phyloP scores from a whole-genome alignment of 2,888 invertebrate species.

The Archips crataeganus region DNA sequence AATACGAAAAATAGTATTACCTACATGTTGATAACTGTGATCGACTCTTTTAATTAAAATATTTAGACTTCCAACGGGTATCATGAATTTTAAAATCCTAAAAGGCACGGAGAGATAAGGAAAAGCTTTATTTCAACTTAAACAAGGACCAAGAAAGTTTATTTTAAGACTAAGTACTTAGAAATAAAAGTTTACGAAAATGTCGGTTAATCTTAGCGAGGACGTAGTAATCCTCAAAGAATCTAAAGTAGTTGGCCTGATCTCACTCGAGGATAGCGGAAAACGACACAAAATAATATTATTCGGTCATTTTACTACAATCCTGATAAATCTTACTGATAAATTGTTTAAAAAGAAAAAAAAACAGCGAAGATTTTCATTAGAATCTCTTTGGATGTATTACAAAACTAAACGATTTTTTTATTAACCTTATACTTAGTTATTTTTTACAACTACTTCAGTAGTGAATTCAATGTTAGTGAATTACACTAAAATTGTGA shows the following conservation, averaged over 20 bases:
- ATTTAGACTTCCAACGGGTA: neutral
- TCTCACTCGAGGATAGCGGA: slow-evolving; percentile 18
- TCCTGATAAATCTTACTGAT: neutral
- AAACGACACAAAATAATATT: slow-evolving; percentile 8
- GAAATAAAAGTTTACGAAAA: slow-evolving; percentile 41
- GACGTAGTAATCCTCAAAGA: slow-evolving; percentile 26
- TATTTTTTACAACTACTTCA: neutral
- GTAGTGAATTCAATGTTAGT: neutral
- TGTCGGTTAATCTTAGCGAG: slow-evolving; percentile 31
- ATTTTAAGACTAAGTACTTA: slow-evolving; percentile 25
- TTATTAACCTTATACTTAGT: neutral
- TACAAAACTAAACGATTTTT: neutral
- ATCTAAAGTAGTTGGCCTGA: slow-evolving; percentile 22
- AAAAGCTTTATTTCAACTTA: slow-evolving; percentile 1
- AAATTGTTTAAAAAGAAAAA: neutral
- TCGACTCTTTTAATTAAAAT: slow-evolving; percentile 45
- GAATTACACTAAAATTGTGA: slow-evolving; percentile 28
- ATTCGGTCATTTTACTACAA: neutral
- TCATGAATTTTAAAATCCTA: neutral
- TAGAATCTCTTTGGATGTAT: slow-evolving; percentile 19
- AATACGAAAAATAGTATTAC: neutral
- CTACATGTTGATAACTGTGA: slow-evolving; percentile 34
- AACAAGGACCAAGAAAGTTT: slow-evolving; percentile 30
- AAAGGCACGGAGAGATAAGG: neutral
- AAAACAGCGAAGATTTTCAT: slow-evolving; percentile 3